These are phyloP conservation scores for Asteroscopus sphinx DNA, from an alignment of 2,888 invertebrate genomes.

Conservation along the genomic window DNA sequence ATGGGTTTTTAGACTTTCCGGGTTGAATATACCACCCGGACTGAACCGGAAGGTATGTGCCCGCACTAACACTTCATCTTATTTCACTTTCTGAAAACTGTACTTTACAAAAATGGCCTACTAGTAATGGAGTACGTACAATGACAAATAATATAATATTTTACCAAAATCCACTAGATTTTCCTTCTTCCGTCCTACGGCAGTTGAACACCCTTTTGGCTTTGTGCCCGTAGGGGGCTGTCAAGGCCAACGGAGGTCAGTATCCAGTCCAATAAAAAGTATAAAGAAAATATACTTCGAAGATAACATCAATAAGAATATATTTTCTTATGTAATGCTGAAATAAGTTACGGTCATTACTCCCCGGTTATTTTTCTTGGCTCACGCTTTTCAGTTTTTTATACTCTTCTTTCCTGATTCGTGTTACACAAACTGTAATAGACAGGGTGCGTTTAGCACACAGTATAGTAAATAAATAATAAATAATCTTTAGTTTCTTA, in stretches of 20 bases:
- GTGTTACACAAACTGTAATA: no score
- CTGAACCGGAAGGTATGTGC: no score
- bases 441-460: no score
- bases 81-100: no score
- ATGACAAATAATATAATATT: constrained; percentile 36
- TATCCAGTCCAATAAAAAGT: constrained; percentile 32
- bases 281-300: constrained; percentile 25
- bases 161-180: constrained; percentile 32
- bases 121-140: neutral
- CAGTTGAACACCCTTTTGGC: constrained; percentile 52
- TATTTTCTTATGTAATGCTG: constrained; percentile 13
- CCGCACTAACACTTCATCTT: no score
- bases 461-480: no score
- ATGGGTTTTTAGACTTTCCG: no score
- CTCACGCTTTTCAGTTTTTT: neutral
- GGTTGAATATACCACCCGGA: no score
- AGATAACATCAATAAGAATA: constrained; percentile 29
- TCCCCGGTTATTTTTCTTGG: neutral
- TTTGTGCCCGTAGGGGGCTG: constrained; percentile 32
- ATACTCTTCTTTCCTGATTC: neutral
- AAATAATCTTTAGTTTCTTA: no score
- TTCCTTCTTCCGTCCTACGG: constrained; percentile 24
- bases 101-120: neutral
- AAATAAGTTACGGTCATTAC: constrained; percentile 4
- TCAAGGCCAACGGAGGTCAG: constrained; percentile 50